phyloP scores from a whole-genome alignment of 2,113 vertebrate species.

The Corythaixoides concolor region DNA sequence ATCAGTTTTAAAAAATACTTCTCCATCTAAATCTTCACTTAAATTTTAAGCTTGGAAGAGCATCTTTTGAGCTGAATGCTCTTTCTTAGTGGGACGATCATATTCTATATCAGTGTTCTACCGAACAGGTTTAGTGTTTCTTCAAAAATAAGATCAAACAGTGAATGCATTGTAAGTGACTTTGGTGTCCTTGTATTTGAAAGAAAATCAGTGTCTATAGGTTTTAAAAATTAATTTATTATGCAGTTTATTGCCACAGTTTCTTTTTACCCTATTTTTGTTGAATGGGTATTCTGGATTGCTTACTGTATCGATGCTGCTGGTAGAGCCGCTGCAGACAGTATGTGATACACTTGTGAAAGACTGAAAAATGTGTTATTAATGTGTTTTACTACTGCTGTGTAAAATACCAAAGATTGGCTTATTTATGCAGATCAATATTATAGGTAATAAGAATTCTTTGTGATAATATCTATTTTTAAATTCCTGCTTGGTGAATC shows the following conservation, averaged over 20 bases:
- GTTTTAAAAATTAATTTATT: background rate
- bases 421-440: background rate
- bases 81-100: background rate
- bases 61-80: background rate
- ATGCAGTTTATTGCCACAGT: background rate
- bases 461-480: background rate
- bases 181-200: background rate
- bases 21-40: background rate
- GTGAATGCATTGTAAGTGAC: background rate
- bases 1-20: conserved; percentile 7
- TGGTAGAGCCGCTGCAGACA: background rate
- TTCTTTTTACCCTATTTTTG: background rate
- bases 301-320: background rate
- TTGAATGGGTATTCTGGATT: background rate
- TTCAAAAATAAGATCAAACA: background rate
- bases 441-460: background rate
- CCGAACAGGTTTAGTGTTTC: background rate
- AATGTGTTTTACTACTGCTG: background rate
- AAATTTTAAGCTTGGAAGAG: background rate
- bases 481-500: conserved; percentile 4
- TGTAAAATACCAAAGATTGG: background rate
- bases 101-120: background rate
- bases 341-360: background rate
- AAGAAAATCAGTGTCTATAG: background rate
- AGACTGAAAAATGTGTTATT: background rate